Percentiles rank a stretch among this genome's conserved stretches.
Evolutionary conservation across 2,113 vertebrate species (phyloP).

Genomic region (Anolis sagrei): DNA sequence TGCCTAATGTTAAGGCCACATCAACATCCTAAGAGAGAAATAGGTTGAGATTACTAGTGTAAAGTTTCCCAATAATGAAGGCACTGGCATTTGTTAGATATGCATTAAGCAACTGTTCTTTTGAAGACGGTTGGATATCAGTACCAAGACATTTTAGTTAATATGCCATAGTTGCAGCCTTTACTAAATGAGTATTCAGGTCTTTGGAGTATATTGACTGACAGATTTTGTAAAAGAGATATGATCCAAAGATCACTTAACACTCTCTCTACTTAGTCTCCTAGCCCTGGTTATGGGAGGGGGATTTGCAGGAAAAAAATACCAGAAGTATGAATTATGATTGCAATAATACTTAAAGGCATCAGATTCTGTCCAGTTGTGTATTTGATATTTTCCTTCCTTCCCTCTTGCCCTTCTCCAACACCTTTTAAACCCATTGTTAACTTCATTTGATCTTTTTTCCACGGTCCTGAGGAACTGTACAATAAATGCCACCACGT

Average conservation of each 20-base stretch:
- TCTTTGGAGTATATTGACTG: background rate
- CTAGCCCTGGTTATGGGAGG: background rate
- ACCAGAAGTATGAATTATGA: background rate
- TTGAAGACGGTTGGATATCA: background rate
- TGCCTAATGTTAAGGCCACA: background rate
- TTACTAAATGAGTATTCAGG: background rate
- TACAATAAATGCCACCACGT: conserved; percentile 32
- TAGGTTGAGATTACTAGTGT: background rate
- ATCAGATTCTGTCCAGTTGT: background rate
- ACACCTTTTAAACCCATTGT: background rate
- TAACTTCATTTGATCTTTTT: background rate
- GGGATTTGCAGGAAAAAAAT: background rate
- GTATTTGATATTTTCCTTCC: background rate
- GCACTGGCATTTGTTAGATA: background rate
- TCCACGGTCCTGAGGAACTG: conserved; percentile 24
- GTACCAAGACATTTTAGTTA: background rate
- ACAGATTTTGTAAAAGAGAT: background rate
- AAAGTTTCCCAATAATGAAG: background rate
- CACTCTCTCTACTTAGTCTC: background rate
- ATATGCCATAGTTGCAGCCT: background rate
- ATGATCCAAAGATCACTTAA: background rate
- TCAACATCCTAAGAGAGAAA: background rate
- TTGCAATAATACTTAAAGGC: background rate
- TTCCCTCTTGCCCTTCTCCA: background rate
- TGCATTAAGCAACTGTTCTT: background rate